A percentile compares a stretch with the other conserved stretches of the same genome.
phyloP scores from a whole-genome alignment of 1,140 invertebrate genomes.

The Drosophila aff. region DNA sequence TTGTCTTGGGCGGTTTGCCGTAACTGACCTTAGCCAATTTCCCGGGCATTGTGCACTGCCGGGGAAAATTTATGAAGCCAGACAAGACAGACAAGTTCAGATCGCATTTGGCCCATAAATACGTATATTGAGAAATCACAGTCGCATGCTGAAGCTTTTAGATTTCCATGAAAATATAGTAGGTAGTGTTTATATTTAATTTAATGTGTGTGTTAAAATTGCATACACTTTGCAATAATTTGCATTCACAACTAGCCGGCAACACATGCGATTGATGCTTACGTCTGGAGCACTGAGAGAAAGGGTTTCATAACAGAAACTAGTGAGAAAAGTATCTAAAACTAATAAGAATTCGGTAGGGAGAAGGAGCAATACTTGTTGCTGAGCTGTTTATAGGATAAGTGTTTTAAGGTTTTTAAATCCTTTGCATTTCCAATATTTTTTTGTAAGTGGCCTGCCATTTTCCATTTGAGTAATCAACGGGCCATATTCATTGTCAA shows the following conservation, averaged over 20 bases:
- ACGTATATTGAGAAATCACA: constrained; percentile 6
- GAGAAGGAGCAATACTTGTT: too few species aligned
- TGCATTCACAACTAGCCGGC: constrained; percentile 47
- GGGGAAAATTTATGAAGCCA: constrained; percentile 29
- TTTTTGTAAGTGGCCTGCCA: not conserved
- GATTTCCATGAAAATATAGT: constrained; percentile 40
- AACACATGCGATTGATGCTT: constrained; percentile 30
- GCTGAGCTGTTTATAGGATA: not conserved
- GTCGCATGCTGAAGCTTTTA: constrained; percentile 32
- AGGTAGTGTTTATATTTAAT: constrained; percentile 43
- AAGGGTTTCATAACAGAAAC: not conserved
- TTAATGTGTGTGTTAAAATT: constrained; percentile 59
- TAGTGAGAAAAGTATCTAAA: not conserved
- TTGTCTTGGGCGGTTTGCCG: constrained; percentile 22
- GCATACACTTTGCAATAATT: constrained; percentile 66
- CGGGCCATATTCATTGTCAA: constrained; percentile 53
- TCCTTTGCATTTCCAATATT: not conserved
- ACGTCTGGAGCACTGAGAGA: constrained; percentile 9
- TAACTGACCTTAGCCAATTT: constrained; percentile 72
- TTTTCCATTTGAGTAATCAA: constrained; percentile 21
- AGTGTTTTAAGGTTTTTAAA: not conserved
- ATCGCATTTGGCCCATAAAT: constrained; percentile 17
- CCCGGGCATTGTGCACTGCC: constrained; percentile 43
- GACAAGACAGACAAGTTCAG: constrained; percentile 10
- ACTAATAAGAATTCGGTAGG: not conserved